Evolutionary conservation across 1,140 invertebrate genomes (phyloP).

Genomic region (Zaprionus davidi): DNA sequence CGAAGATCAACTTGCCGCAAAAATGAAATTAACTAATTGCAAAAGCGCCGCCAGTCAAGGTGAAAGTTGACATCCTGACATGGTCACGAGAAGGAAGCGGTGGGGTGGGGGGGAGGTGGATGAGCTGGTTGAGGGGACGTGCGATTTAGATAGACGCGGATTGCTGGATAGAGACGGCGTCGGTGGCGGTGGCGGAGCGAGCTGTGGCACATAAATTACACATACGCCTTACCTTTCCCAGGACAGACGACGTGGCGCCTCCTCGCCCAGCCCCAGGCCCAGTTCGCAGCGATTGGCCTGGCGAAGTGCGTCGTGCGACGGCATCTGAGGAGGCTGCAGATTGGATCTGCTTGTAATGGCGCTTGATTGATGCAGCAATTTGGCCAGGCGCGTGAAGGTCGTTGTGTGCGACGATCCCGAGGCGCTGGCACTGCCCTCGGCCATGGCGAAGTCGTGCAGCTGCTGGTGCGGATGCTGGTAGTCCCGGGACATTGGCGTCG

Average conservation of each 20-base stretch:
- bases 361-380: constrained; percentile 88
- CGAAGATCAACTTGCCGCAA: constrained; percentile 56
- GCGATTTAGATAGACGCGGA: constrained; percentile 14
- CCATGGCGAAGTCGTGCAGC: constrained; percentile 62
- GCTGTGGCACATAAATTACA: constrained; percentile 50
- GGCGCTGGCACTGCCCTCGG: constrained; percentile 35
- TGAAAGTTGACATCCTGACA: constrained; percentile 60
- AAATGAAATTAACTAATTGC: constrained; percentile 80
- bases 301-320: constrained; percentile 36
- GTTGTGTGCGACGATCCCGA: constrained; percentile 84
- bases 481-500: constrained; percentile 57
- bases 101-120: neutral
- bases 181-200: neutral
- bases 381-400: constrained; percentile 88
- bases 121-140: neutral
- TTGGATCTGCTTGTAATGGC: constrained; percentile 78
- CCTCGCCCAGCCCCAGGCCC: constrained; percentile 63
- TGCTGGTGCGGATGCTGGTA: constrained; percentile 45
- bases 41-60: constrained; percentile 49
- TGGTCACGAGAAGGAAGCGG: neutral
- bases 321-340: constrained; percentile 68
- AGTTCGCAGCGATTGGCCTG: constrained; percentile 21
- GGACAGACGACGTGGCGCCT: constrained; percentile 88
- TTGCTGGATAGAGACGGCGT: neutral
- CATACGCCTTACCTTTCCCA: constrained; percentile 92